Evolutionary conservation across 2,797 vertebrate genomes (phyloP), one percentile per base, ranked within the genome.

Genomic region (Streptopelia turtur): DNA sequence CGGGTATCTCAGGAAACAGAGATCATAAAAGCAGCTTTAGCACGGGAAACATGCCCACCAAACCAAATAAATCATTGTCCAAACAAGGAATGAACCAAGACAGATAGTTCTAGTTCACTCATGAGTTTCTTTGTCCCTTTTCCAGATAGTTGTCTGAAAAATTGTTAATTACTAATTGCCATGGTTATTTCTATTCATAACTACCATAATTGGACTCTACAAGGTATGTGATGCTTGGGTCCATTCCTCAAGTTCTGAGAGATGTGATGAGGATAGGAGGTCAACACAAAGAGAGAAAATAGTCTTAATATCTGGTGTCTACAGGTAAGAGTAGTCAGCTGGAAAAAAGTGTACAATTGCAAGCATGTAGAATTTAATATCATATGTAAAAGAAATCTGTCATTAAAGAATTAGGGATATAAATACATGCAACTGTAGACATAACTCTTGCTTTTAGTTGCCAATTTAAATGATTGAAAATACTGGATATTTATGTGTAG

Each of bases 81-180:
- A 89, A 92, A 89, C 50, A 92, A 70, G 16, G 28, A 94, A 53
- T 35, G 43, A 92, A 69, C 50, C 33, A 72, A 82, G 81, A 56
- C 55, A 33, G 39, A 45, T 92, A 43, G 50, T 83, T 82, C 52
- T 49, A 76, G 22, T 79, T 90, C 50, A 23, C 27, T 91, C 11
- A 3, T 63, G 66, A 91, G 63, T 94, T 69, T 92, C 68, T 93
- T 90, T 96, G 69, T 90, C 96, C 81, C 53, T 75, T 89, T 97
- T 92, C 53, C 31, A 87, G 57, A 47, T 80, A 87, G 70, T 53
- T 93, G 94, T 86, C 22, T 95, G 69, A 94, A 95, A 92, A 89
- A 84, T 78, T 80, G 11, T 95, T 80, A 31, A 37, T 70, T 93
- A 20, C 5, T 83, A 65, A 76, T 87, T 84, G 39, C n/a, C 37